phyloP scores from a whole-genome alignment of 2,797 vertebrate species.

The Enteromius mattozi region DNA sequence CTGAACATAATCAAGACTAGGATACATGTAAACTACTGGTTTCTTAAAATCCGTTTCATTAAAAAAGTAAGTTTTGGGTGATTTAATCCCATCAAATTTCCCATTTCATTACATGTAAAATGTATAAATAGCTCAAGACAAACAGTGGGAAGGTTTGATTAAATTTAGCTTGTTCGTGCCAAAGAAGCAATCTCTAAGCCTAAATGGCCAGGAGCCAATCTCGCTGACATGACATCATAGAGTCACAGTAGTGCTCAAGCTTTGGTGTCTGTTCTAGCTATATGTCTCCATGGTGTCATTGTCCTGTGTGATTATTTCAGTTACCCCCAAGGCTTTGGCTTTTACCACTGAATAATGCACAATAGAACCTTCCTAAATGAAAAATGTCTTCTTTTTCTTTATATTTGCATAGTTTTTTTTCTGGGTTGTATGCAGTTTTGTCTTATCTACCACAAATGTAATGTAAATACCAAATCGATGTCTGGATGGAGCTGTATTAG shows the following conservation, averaged over 20 bases:
- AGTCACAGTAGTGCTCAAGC: constrained; percentile 64
- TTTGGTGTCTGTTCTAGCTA: constrained; percentile 77
- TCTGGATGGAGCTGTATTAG: background rate
- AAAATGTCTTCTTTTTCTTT: constrained; percentile 34
- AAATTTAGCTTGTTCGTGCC: constrained; percentile 25
- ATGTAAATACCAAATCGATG: background rate
- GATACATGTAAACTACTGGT: background rate
- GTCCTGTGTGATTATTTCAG: constrained; percentile 56
- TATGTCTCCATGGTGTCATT: constrained; percentile 60
- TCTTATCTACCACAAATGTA: constrained; percentile 8
- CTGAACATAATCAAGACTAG: constrained; percentile 2
- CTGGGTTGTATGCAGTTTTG: background rate
- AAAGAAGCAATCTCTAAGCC: constrained; percentile 44
- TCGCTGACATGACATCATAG: constrained; percentile 74
- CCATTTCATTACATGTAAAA: constrained; percentile 7
- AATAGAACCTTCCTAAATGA: constrained; percentile 21
- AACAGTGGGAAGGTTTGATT: constrained; percentile 31
- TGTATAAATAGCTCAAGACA: constrained; percentile 37
- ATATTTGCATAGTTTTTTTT: constrained; percentile 26
- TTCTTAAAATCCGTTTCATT: constrained; percentile 5
- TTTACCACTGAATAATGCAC: constrained; percentile 45
- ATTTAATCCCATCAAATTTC: background rate
- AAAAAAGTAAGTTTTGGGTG: background rate
- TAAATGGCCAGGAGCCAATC: constrained; percentile 66
- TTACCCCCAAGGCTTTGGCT: constrained; percentile 44